phyloP scores from a whole-genome alignment of 1,140 invertebrate species.

The Delia radicum region DNA sequence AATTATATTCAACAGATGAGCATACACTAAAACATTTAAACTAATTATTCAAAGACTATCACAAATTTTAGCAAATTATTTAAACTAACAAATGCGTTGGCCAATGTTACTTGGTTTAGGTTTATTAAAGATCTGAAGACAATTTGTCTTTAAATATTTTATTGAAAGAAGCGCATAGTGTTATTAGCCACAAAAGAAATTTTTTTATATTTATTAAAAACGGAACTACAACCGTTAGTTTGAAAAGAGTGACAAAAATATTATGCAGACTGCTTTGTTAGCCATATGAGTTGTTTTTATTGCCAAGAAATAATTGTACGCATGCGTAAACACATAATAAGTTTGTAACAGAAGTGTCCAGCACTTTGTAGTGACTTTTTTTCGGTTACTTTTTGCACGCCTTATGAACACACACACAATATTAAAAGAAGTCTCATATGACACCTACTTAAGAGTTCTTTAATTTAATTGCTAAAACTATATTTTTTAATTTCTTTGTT shows the following conservation, averaged over 20 bases:
- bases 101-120: not conserved
- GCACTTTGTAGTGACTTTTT: not conserved
- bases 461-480: not conserved
- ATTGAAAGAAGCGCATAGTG: not conserved
- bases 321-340: slow-evolving; percentile 7
- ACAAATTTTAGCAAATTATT: not conserved
- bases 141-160: no score
- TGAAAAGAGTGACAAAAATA: not conserved
- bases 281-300: not conserved
- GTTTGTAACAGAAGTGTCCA: not conserved
- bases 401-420: no score
- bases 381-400: no score
- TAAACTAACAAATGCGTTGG: not conserved
- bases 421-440: not conserved
- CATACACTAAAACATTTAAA: not conserved
- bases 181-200: not conserved
- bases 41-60: no score
- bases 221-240: slow-evolving; percentile 15
- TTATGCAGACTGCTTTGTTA: not conserved
- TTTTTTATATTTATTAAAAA: not conserved
- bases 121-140: not conserved
- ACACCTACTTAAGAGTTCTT: slow-evolving; percentile 7
- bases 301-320: slow-evolving; percentile 8
- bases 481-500: not conserved
- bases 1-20: not conserved